Base-by-base conservation (phyloP, 2,888 invertebrate species). In the Leuctra nigra region DNA sequence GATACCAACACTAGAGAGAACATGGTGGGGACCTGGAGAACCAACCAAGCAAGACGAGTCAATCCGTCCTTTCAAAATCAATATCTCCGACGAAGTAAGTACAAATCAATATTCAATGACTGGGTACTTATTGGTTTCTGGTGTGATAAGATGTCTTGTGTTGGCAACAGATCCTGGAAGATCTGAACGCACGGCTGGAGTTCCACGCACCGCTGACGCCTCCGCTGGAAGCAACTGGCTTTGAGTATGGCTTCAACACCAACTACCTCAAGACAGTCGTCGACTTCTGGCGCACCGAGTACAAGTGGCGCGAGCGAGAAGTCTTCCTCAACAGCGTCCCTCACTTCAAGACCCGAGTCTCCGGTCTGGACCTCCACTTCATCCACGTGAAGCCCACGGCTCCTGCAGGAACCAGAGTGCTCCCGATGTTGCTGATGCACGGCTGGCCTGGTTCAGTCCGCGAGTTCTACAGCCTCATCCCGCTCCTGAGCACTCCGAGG, bases 371-470 rank as follows among this genome's bases (percentile, higher is more conserved):
- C 66, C 24, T 58, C 13, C 58, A 58, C 50, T 58, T 50, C 36
- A 4, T 55, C 16, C 58, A 58, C 41, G 50, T 41, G 23, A 55
- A 55, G 41, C 55, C 58, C 6, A 41, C 20, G 20, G 13, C 16
- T n/a, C 52, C 56, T 2, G n/a, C 38, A 4, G 35, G 18, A 4
- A 44, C 52, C 14, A 22, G 29, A 64, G 76, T 81, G 1, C 62
- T 84, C 1, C 89, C 91, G 0, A 61, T 93, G 9, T 68, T 92
- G 4, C 57, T 92, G 44, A 68, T 87, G 14, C 91, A 92, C 64
- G 91, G 92, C 20, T 92, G 92, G 92, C 92, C 92, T 0, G 88
- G 91, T 2, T 87, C 87, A 0, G 70, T 91, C 1, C 77, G 84
- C 3, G 91, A 92, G 70, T 91, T 90, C 69, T 85, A 87, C 66